Conservation (phyloP, 2,113 vertebrate genomes). For the Syngnathus typhle region DNA sequence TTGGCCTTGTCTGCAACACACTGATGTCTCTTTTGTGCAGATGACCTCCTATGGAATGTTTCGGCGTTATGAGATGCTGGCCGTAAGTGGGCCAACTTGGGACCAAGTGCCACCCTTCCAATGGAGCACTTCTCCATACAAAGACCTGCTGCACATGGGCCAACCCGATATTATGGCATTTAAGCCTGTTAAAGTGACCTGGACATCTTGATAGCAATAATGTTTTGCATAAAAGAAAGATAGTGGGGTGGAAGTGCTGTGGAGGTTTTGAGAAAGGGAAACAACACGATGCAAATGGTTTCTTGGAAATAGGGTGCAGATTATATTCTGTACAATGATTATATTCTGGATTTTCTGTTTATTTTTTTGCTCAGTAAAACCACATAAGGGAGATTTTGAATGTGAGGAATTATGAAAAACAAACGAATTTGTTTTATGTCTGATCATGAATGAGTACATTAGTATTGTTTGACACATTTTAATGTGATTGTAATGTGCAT, state of each 20-base stretch:
- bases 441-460: not conserved
- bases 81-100: constrained; percentile 83
- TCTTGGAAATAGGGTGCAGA: not conserved
- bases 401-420: not conserved
- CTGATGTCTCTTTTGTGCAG: constrained; percentile 57
- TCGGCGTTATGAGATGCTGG: constrained; percentile 71
- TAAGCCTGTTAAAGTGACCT: constrained; percentile 73
- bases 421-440: not conserved
- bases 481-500: not conserved
- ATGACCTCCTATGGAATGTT: constrained; percentile 79
- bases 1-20: not conserved
- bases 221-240: not conserved
- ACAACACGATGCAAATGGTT: not conserved
- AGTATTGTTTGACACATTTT: not conserved
- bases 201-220: constrained; percentile 67
- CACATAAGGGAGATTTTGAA: not conserved
- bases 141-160: constrained; percentile 79
- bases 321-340: not conserved
- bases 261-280: constrained; percentile 37
- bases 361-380: constrained; percentile 8
- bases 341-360: not conserved
- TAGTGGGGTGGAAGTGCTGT: constrained; percentile 2
- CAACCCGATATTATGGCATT: constrained; percentile 91
- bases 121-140: constrained; percentile 86
- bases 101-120: constrained; percentile 84